These are phyloP conservation scores for Leptinotarsa peninsularis DNA, from an alignment of 2,888 invertebrate species.

Conservation along the genomic window DNA sequence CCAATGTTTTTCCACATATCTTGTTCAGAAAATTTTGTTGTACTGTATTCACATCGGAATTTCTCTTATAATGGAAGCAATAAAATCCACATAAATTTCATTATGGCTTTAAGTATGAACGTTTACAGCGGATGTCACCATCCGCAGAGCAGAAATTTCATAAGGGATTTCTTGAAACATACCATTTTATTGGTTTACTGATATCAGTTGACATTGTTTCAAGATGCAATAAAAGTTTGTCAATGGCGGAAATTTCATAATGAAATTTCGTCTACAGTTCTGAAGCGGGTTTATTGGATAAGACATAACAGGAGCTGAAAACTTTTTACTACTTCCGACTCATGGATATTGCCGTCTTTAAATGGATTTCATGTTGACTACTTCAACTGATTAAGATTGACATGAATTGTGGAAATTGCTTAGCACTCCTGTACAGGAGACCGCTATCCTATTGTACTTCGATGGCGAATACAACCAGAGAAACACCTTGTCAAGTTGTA, in stretches of 20 bases:
- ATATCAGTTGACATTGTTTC: conserved; percentile 34
- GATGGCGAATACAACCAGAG: too few relatives aligned
- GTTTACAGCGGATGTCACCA: conserved; percentile 10
- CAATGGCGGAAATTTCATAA: conserved; percentile 24
- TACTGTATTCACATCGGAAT: background rate
- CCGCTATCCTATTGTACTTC: too few relatives aligned
- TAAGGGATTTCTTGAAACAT: conserved; percentile 40
- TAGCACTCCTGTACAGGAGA: too few relatives aligned
- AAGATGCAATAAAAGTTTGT: conserved; percentile 21
- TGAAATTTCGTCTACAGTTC: conserved; percentile 22
- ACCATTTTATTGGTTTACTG: conserved; percentile 38
- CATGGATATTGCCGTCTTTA: background rate
- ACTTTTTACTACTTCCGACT: conserved; percentile 5
- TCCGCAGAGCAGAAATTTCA: conserved; percentile 28
- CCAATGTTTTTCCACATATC: too few relatives aligned
- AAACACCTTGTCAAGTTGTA: too few relatives aligned
- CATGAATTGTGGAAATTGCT: too few relatives aligned
- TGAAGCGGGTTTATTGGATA: conserved; percentile 21
- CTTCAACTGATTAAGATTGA: background rate
- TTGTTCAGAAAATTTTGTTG: background rate
- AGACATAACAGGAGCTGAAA: conserved; percentile 5
- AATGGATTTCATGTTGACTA: background rate
- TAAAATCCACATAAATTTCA: conserved; percentile 9
- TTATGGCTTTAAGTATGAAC: background rate
- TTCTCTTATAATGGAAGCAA: background rate